Base-by-base conservation (phyloP, 2,113 vertebrate genomes). In the Phalacrocorax carbo region DNA sequence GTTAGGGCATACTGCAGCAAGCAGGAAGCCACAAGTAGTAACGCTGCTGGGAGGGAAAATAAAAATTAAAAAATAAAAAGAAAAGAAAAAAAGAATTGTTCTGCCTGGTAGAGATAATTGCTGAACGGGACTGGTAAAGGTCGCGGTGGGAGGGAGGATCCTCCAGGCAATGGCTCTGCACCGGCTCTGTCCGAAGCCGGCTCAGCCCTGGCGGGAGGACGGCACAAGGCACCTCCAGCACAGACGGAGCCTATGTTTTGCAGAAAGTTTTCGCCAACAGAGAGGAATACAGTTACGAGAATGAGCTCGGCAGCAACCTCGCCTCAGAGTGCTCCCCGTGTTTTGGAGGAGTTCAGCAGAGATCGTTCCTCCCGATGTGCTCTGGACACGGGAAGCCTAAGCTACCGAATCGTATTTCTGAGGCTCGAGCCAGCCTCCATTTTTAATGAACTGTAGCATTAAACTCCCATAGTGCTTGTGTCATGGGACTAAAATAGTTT, bases 401-500 rank as follows among this genome's bases (percentile, higher is more conserved):
- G 69, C 36, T 29, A 13, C 38, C 2, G 22, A 51, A 5, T 38
- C 26, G 49, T 27, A 9, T 21, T 70, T 29, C 78, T 2, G 44
- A 84, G 72, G 62, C 88, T 69, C 64, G 18, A 44, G 75, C 71
- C 88, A 64, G 92, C 71, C 70, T 95, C 88, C 81, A 73, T 92
- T 61, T 86, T 48, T 78, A 73, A 72, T 38, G 65, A 86, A 72
- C 61, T 54, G 49, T 42, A 82, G 85, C 81, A 65, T 34, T 86
- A 23, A 78, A 58, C 92, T 89, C 94, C 92, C 92, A 82, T 32
- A 20, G 61, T 46, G 77, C 92, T 64, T 72, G 3, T 75, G 82
- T 64, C 92, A 86, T 69, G 61, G 73, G 86, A 83, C 89, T 26
- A 82, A 92, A 86, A 82, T 86, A 92, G 92, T 86, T 83, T 90